Conservation (phyloP, 2,797 vertebrate species). For the Poliocrania exsul region DNA sequence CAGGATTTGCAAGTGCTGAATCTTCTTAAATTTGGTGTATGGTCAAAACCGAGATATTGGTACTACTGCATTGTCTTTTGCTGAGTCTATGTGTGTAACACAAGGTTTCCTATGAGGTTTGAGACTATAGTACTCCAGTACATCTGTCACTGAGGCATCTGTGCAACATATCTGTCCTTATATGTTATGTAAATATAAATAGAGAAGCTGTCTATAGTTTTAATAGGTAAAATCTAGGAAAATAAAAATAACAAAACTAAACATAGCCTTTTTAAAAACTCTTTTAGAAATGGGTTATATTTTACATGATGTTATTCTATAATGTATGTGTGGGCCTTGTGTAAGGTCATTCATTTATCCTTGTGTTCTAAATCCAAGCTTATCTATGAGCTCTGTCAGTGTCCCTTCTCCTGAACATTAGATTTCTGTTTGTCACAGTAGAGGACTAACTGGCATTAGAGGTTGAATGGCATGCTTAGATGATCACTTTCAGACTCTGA, state of each 20-base stretch:
- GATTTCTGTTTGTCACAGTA: neutral
- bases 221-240: neutral
- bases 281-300: neutral
- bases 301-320: neutral
- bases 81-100: neutral
- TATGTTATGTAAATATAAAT: neutral
- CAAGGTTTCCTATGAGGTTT: neutral
- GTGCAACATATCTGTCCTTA: neutral
- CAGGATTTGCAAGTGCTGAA: neutral
- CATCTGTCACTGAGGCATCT: neutral
- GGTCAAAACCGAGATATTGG: neutral
- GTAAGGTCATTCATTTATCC: neutral
- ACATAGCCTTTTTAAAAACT: neutral
- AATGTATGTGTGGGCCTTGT: neutral
- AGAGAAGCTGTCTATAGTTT: neutral
- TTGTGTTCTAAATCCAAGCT: neutral
- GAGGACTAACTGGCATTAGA: neutral
- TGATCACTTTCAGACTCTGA: neutral
- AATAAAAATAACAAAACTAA: neutral
- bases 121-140: neutral
- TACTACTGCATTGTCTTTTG: neutral
- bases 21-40: neutral
- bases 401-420: neutral
- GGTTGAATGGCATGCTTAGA: neutral
- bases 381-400: neutral